These are phyloP conservation scores for Threskiornis aethiopicus DNA, from an alignment of 2,797 vertebrate genomes.

Conservation along the genomic window DNA sequence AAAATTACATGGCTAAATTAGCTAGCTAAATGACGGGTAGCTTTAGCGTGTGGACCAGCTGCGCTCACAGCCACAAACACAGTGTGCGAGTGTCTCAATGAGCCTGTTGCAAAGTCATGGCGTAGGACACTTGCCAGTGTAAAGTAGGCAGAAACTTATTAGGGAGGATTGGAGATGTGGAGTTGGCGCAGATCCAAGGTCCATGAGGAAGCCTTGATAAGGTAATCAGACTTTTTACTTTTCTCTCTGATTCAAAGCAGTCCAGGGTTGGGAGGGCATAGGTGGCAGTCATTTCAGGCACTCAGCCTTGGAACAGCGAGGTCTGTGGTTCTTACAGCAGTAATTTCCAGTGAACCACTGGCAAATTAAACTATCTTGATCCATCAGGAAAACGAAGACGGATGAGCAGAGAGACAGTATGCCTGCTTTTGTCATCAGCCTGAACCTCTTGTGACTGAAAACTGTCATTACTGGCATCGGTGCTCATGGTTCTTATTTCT, in stretches of 20 bases:
- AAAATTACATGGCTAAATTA: background rate
- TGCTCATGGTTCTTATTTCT: background rate
- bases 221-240: background rate
- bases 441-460: background rate
- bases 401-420: background rate
- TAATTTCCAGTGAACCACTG: background rate
- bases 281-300: background rate
- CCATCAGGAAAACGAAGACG: background rate
- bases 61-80: background rate
- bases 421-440: background rate
- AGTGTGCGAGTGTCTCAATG: background rate
- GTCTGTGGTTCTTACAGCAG: background rate
- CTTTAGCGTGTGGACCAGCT: background rate
- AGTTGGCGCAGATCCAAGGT: background rate
- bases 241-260: background rate
- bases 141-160: background rate
- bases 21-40: background rate
- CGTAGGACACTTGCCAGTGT: background rate
- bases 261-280: background rate
- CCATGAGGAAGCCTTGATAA: background rate
- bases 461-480: background rate
- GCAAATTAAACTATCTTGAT: background rate
- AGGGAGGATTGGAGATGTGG: background rate
- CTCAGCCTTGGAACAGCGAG: accelerated
- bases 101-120: background rate